Evolutionary conservation across 92 coral and sea anemone species (phyloP).

Genomic region (Nematostella vectensis): DNA sequence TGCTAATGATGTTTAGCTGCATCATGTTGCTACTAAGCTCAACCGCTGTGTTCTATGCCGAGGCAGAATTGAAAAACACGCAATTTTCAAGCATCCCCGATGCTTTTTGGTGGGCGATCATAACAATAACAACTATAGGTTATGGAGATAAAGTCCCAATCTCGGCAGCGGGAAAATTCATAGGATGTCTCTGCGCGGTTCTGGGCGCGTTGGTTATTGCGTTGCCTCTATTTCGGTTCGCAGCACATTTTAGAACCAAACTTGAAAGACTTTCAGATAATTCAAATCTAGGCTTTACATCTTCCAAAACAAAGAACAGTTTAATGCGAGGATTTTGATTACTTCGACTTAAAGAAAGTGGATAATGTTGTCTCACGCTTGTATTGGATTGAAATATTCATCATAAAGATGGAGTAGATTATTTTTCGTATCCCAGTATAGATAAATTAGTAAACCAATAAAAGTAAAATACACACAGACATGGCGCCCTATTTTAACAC

Average conservation of each 20-base stretch:
- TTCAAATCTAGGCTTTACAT: neutral
- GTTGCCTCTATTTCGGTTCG: conserved; percentile 75
- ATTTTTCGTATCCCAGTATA: no score
- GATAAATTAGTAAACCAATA: no score
- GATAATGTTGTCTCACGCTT: no score
- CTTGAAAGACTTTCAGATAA: conserved; percentile 25
- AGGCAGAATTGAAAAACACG: conserved; percentile 22
- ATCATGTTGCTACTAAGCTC: conserved; percentile 56
- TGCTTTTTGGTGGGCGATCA: conserved; percentile 86
- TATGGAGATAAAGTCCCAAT: conserved; percentile 76
- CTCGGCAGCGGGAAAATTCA: conserved; percentile 46
- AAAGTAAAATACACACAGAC: no score
- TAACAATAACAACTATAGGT: conserved; percentile 73
- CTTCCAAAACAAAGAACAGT: neutral
- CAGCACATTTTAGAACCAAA: conserved; percentile 58
- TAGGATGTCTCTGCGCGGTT: conserved; percentile 64
- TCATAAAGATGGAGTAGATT: no score
- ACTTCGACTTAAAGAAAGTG: no score
- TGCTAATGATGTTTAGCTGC: conserved; percentile 45
- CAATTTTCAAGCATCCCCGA: conserved; percentile 66
- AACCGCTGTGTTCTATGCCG: conserved; percentile 59
- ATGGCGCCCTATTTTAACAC: no score
- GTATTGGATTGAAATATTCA: no score
- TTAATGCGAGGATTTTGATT: conserved; percentile 4
- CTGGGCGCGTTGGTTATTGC: conserved; percentile 72